phyloP scores from a whole-genome alignment of 2,888 invertebrate genomes.

The Lucinisca nassula region DNA sequence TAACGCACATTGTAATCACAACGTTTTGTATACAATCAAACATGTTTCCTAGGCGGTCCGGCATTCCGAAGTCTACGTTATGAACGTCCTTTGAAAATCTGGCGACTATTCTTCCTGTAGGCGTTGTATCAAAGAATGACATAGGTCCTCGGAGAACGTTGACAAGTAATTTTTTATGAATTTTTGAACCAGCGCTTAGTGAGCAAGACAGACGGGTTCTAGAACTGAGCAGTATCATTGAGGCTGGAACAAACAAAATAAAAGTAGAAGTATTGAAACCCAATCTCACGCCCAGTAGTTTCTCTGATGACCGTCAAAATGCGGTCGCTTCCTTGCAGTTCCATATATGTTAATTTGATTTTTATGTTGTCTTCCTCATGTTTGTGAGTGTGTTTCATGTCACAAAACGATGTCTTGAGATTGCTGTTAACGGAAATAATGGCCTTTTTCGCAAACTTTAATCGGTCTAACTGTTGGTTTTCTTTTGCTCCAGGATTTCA shows the following conservation, averaged over 20 bases:
- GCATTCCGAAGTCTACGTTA: neutral
- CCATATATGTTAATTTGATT: no score
- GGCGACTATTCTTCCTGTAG: neutral
- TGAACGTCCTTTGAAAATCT: constrained; percentile 2
- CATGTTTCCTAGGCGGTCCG: neutral
- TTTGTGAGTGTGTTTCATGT: no score
- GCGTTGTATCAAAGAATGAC: neutral
- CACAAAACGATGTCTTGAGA: no score
- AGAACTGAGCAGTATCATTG: neutral
- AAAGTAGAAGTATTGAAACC: no score
- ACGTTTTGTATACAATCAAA: neutral
- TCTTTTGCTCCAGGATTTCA: no score
- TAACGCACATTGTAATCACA: neutral
- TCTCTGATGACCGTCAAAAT: no score
- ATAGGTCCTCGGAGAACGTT: neutral
- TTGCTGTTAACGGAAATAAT: no score
- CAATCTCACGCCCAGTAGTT: no score
- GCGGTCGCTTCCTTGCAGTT: no score
- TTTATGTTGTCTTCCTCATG: no score
- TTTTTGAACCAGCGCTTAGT: neutral
- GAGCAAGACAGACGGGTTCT: neutral
- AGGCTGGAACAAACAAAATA: neutral
- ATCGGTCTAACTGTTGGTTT: no score
- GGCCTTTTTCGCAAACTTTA: no score
- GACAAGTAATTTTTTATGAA: neutral